phyloP scores from a whole-genome alignment of 2,888 invertebrate genomes.

The Apotomis capreana region DNA sequence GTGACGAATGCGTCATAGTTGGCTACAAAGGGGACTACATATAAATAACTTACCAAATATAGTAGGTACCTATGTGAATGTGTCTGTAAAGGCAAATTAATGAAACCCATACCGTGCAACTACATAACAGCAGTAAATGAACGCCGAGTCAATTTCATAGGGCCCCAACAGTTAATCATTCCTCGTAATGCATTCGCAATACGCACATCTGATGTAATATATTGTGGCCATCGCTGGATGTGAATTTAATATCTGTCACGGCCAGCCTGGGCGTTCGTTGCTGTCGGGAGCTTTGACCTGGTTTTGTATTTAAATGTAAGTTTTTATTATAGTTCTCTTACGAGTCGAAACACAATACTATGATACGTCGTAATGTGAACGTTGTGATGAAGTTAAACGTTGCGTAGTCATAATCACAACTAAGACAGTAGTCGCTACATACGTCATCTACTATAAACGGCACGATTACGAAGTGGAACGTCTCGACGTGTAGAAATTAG shows the following conservation, averaged over 20 bases:
- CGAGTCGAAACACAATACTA: too few species aligned
- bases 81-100: neutral
- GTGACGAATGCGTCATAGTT: too few species aligned
- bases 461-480: too few species aligned
- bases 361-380: too few species aligned
- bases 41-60: too few species aligned
- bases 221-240: constrained; percentile 71
- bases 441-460: too few species aligned
- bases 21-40: too few species aligned
- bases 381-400: too few species aligned
- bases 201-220: constrained; percentile 54
- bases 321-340: too few species aligned
- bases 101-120: neutral
- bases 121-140: constrained; percentile 15
- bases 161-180: constrained; percentile 33
- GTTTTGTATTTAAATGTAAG: constrained; percentile 5
- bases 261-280: constrained; percentile 57
- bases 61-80: neutral
- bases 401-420: too few species aligned
- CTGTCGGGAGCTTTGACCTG: constrained; percentile 50
- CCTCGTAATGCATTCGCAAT: constrained; percentile 45
- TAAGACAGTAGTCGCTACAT: too few species aligned
- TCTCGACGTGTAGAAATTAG: too few species aligned
- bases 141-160: constrained; percentile 16
- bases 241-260: constrained; percentile 81